Conservation (phyloP, 2,888 invertebrate species). For the Cosmia pyralina region DNA sequence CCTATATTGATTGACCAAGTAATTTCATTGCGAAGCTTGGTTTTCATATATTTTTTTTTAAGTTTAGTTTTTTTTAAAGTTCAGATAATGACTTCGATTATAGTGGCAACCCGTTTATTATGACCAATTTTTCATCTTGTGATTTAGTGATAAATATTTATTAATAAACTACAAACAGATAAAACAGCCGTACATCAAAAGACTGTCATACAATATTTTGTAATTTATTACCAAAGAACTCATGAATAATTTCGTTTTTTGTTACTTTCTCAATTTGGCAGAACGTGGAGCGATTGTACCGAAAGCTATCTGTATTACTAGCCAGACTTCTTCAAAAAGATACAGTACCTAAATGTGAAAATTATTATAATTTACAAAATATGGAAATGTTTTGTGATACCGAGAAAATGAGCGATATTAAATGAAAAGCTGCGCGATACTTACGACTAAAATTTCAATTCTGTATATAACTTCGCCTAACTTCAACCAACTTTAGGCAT, state of each 20-base stretch:
- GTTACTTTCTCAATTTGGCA: constrained; percentile 50
- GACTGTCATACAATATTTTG: constrained; percentile 35
- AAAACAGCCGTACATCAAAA: constrained; percentile 12
- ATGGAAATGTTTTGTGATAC: constrained; percentile 62
- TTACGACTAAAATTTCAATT: constrained; percentile 58
- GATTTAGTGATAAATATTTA: not conserved
- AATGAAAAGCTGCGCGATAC: constrained; percentile 49
- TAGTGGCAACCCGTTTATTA: too few relatives aligned
- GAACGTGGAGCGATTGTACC: constrained; percentile 46
- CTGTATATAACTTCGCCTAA: constrained; percentile 40
- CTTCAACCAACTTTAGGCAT: constrained; percentile 39
- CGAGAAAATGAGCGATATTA: constrained; percentile 58
- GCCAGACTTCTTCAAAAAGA: constrained; percentile 44
- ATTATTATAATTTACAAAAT: constrained; percentile 73
- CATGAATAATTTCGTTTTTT: constrained; percentile 63
- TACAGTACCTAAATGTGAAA: constrained; percentile 69
- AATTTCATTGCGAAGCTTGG: too few relatives aligned
- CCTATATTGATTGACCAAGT: too few relatives aligned
- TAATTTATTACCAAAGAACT: constrained; percentile 43
- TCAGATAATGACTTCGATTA: too few relatives aligned
- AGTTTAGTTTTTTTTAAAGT: too few relatives aligned
- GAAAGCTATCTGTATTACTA: constrained; percentile 54
- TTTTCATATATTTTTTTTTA: too few relatives aligned
- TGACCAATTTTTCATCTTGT: not conserved
- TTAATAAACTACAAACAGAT: constrained; percentile 10